phyloP scores from a whole-genome alignment of 2,797 vertebrate species.

The Chaetophractus vellerosus region DNA sequence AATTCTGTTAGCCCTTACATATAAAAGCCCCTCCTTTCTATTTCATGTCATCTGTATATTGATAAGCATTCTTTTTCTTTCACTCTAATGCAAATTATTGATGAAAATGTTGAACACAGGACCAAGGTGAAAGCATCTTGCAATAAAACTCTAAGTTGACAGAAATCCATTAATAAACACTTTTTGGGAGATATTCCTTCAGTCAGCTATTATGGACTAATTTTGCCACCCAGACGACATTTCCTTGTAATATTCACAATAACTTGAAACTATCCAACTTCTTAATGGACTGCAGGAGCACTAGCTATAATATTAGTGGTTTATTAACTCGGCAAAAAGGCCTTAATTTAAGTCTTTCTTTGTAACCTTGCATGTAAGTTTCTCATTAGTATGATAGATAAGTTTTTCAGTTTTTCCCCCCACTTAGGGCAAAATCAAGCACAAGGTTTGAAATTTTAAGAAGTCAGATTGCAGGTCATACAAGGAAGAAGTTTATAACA shows the following conservation, averaged over 20 bases:
- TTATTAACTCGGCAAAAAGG: background rate
- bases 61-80: background rate
- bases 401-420: background rate
- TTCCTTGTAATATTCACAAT: background rate
- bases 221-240: background rate
- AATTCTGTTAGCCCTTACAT: background rate
- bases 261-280: background rate
- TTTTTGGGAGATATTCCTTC: background rate
- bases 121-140: background rate
- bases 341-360: conserved; percentile 13
- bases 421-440: background rate
- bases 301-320: background rate
- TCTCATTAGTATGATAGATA: background rate
- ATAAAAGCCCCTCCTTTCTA: background rate
- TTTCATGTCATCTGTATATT: background rate
- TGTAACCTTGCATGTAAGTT: background rate
- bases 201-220: background rate
- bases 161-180: conserved; percentile 15
- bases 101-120: background rate
- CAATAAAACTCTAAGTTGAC: background rate
- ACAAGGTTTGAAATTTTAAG: background rate
- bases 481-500: background rate
- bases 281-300: background rate
- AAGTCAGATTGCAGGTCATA: background rate
- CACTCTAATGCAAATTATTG: conserved; percentile 4